Evolutionary conservation across 1,140 invertebrate genomes (phyloP).

Genomic region (Phenacoccus solenopsis): DNA sequence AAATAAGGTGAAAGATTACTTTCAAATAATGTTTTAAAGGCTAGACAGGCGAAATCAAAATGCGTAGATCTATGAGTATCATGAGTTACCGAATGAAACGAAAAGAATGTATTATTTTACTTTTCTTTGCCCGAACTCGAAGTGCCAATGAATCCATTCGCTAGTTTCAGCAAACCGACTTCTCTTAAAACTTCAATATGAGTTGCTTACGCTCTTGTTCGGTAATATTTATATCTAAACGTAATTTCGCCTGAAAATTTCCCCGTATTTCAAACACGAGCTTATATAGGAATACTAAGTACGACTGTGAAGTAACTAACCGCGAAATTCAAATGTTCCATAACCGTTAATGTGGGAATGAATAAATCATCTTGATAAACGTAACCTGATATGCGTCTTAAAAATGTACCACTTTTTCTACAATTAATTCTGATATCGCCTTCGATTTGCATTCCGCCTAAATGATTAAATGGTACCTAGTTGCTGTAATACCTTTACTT

Average conservation of each 20-base stretch:
- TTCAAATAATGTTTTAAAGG: too few species aligned
- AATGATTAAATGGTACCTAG: background rate
- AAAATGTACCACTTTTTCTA: background rate
- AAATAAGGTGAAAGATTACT: too few species aligned
- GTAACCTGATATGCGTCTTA: constrained; percentile 59
- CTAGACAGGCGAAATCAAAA: too few species aligned
- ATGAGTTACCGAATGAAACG: too few species aligned
- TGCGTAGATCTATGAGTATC: too few species aligned
- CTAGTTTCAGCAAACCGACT: constrained; percentile 55
- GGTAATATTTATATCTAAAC: constrained; percentile 54
- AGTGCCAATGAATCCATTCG: constrained; percentile 59
- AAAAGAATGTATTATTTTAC: background rate
- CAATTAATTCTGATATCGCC: constrained; percentile 11
- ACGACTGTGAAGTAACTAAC: constrained; percentile 35
- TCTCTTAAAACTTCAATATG: constrained; percentile 55
- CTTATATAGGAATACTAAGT: background rate
- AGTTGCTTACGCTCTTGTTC: constrained; percentile 43
- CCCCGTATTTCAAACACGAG: background rate
- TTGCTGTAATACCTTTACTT: background rate
- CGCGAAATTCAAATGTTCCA: constrained; percentile 82
- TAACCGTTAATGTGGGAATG: constrained; percentile 69
- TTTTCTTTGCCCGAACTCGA: background rate
- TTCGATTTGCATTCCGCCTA: constrained; percentile 19
- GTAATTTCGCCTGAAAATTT: constrained; percentile 53
- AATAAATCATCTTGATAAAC: constrained; percentile 92